These are phyloP conservation scores for Opisthograptis luteolata DNA, from an alignment of 2,888 invertebrate genomes.

Conservation along the genomic window DNA sequence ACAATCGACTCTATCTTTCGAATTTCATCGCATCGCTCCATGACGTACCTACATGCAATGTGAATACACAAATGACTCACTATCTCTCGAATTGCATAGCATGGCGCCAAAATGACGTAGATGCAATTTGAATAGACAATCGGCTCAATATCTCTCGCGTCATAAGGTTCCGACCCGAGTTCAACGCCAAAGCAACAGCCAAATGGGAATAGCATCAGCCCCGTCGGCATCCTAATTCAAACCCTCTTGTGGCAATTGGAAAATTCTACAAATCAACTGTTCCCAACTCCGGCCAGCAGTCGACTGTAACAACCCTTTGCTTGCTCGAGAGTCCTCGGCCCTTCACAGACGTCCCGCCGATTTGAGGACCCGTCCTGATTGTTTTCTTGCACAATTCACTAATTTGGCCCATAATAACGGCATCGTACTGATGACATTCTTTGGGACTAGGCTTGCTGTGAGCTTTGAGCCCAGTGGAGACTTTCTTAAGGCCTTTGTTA, in stretches of 20 bases:
- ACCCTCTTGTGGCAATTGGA: slow-evolving; percentile 62
- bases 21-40: too few species aligned
- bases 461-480: too few species aligned
- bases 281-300: slow-evolving; percentile 39
- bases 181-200: background rate
- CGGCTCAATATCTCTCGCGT: background rate
- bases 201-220: slow-evolving; percentile 13
- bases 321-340: slow-evolving; percentile 27
- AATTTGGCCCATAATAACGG: slow-evolving; percentile 5
- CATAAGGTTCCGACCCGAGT: too few species aligned
- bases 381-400: slow-evolving; percentile 37
- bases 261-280: slow-evolving; percentile 77
- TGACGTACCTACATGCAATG: too few species aligned
- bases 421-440: too few species aligned
- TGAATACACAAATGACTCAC: too few species aligned
- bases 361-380: slow-evolving; percentile 32
- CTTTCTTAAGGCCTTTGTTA: too few species aligned
- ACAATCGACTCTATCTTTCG: too few species aligned
- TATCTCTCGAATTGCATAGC: too few species aligned
- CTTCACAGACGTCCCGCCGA: slow-evolving; percentile 16
- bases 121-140: too few species aligned
- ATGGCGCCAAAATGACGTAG: too few species aligned
- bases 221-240: slow-evolving; percentile 48
- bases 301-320: slow-evolving; percentile 77
- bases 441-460: too few species aligned